Conservation (phyloP, 2,797 vertebrate species). For the Danionella dracula region DNA sequence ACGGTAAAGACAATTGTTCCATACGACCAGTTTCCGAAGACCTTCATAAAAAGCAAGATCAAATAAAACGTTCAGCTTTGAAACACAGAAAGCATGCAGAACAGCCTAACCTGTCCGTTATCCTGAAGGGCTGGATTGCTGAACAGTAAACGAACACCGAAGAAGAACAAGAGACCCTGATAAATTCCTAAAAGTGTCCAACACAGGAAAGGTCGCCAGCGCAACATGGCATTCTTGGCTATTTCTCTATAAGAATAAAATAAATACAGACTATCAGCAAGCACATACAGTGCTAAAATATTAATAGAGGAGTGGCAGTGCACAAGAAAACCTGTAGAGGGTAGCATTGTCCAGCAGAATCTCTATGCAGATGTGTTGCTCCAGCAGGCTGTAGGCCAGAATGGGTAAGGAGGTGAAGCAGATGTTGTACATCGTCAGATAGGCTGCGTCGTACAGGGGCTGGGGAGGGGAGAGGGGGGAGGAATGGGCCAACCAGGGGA, state of each 20-base stretch:
- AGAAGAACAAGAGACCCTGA: conserved; percentile 92
- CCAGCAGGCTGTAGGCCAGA: conserved; percentile 93
- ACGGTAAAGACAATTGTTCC: conserved; percentile 95
- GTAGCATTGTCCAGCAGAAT: conserved; percentile 79
- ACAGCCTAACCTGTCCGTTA: conserved; percentile 82
- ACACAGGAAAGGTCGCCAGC: conserved; percentile 86
- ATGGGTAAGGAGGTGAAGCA: conserved; percentile 98
- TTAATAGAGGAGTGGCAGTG: not conserved
- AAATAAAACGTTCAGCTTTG: not conserved
- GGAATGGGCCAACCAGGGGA: conserved; percentile 44
- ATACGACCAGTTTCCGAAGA: conserved; percentile 95
- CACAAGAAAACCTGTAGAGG: conserved; percentile 82
- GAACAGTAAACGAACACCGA: conserved; percentile 87
- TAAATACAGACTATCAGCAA: not conserved
- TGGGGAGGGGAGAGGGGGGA: conserved; percentile 56
- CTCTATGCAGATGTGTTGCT: conserved; percentile 90
- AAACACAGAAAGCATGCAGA: conserved; percentile 15
- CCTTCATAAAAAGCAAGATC: conserved; percentile 63
- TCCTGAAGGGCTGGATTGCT: conserved; percentile 84
- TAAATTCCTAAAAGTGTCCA: conserved; percentile 91
- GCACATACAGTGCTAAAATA: not conserved
- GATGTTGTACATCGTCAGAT: conserved; percentile 99
- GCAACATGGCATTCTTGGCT: conserved; percentile 90
- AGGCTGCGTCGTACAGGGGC: conserved; percentile 95
- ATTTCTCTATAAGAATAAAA: conserved; percentile 70